Conservation (phyloP, 2,113 vertebrate genomes). For the Heteronetta atricapilla region DNA sequence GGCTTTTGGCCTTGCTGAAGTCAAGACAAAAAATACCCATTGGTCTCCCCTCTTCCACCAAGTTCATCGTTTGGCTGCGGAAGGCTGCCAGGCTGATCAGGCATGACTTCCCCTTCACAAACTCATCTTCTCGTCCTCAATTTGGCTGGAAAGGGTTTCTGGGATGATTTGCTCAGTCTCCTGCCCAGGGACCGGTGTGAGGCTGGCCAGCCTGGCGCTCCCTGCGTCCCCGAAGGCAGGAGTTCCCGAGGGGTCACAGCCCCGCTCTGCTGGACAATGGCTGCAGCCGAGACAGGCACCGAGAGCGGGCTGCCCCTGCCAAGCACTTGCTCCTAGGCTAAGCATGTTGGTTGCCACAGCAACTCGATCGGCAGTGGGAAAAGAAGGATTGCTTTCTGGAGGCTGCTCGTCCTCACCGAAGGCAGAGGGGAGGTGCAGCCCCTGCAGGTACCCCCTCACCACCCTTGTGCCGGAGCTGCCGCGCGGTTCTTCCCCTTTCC, state of each 20-base stretch:
- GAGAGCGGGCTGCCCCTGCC: neutral
- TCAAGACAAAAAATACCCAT: too few species aligned
- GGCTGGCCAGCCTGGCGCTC: neutral
- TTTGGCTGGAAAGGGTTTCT: too few species aligned
- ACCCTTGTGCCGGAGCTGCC: neutral
- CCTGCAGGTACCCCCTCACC: neutral
- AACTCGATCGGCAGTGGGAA: neutral
- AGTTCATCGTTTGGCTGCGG: too few species aligned
- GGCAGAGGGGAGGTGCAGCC: neutral
- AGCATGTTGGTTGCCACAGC: neutral
- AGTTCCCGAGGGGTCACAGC: neutral
- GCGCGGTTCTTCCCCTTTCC: neutral
- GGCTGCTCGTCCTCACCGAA: neutral
- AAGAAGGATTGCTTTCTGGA: neutral
- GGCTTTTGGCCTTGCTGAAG: neutral
- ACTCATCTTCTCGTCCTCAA: too few species aligned
- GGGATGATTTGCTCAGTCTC: too few species aligned
- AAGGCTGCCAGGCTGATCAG: too few species aligned
- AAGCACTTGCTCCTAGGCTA: neutral
- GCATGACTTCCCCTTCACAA: too few species aligned
- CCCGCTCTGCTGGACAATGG: accelerated
- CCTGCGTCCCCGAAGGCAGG: neutral
- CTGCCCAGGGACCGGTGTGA: too few species aligned
- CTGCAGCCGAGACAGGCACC: neutral
- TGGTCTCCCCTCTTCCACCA: too few species aligned